Conservation (phyloP, 1,140 invertebrate genomes). For the Drosophila navojoa region DNA sequence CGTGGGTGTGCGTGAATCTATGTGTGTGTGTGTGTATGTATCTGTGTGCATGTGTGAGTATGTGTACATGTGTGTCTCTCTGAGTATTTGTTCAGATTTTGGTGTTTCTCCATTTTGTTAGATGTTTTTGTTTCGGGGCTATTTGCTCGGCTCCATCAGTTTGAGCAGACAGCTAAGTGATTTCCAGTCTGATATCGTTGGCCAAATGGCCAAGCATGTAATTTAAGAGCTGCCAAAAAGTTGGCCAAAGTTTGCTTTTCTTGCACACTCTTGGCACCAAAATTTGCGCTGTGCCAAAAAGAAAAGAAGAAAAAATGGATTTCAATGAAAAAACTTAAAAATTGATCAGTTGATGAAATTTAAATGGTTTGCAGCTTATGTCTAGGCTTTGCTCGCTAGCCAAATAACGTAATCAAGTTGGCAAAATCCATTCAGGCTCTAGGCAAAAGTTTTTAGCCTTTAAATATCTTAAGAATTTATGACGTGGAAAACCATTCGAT, state of each 20-base stretch:
- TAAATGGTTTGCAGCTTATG: conserved; percentile 6
- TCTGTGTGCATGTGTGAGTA: background rate
- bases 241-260: conserved; percentile 14
- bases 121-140: conserved; percentile 18
- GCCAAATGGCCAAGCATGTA: conserved; percentile 41
- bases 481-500: conserved; percentile 16
- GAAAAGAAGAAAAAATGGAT: no score
- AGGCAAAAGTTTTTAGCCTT: conserved; percentile 1
- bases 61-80: background rate
- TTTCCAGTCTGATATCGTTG: conserved; percentile 38
- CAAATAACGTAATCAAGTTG: background rate
- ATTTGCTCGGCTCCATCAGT: conserved; percentile 34
- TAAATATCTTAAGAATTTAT: conserved; percentile 13
- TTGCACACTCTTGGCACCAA: background rate
- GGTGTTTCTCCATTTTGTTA: conserved; percentile 36
- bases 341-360: conserved; percentile 10
- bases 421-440: background rate
- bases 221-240: conserved; percentile 43
- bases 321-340: background rate
- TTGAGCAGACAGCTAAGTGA: conserved; percentile 50
- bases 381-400: background rate
- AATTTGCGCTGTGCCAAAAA: conserved; percentile 24
- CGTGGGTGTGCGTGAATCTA: background rate
- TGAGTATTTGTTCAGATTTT: conserved; percentile 41
- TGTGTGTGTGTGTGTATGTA: background rate